Evolutionary conservation across 2,888 invertebrate species (phyloP), one percentile per base, ranked within the genome.

Genomic region (Petrolisthes manimaculis): DNA sequence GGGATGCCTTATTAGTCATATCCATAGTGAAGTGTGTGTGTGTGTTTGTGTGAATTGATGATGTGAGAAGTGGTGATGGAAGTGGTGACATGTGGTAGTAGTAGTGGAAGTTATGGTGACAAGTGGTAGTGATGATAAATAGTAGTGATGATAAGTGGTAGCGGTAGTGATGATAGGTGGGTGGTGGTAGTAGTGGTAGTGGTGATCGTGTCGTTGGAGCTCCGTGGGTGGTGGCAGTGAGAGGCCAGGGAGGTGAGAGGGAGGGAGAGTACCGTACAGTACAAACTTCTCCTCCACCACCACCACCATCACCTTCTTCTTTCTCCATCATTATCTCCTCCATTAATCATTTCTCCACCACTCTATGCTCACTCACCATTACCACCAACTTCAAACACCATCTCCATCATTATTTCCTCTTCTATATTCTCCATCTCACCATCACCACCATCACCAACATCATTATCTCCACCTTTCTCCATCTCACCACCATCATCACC

Each of bases 251-350:
- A 83, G 75, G 56, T 74, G 75, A 75, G 84, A 78, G 84, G 78
- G 84, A 84, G 84, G 54, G 67, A 78, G 84, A 84, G 84, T 84
- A 84, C 84, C 74, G 84, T 78, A 84, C 61, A 61, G n/a, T 61
- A 61, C 21, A 0, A 14, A 24, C 81, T 61, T 55, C 81, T 61
- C 53, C 8, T 5, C 37, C 21, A 54, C 74, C 37, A 21, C 84
- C 8, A 24, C 75, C 75, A n/a, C 6, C 75, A n/a, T 3, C 75
- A 21, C 53, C 37, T 37, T n/a, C 67, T 82, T 82, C 67, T 6
- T 51, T 53, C 69, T 5, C 53, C 51, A 5, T n/a, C 78, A 12
- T 18, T 54, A 53, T 54, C 78, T 78, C 78, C 54, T n/a, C 74
- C 21, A 6, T 51, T 53, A 8, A n/a, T 54, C 3, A 18, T 6